Evolutionary conservation across 2,797 vertebrate genomes (phyloP), one percentile per base, ranked within the genome.

Genomic region (Sebastolobus alascanus): DNA sequence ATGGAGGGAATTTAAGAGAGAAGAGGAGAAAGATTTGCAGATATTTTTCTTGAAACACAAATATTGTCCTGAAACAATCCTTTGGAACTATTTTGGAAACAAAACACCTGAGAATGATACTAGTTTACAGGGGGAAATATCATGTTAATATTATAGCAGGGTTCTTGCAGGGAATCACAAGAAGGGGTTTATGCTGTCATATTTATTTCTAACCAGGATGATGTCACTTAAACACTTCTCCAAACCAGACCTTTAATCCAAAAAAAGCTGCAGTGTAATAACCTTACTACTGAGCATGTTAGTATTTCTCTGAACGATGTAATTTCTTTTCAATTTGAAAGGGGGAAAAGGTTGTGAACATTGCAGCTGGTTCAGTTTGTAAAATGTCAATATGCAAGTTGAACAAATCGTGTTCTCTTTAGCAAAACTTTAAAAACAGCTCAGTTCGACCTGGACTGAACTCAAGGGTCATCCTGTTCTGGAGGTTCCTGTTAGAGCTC

Each of bases 51-150:
- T 3, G 3, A 27, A 64, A 60, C 1, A 35, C 2, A 14, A 35
- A 65, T 43, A 54, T 18, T 25, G 22, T 69, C 33, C 13, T 33
- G 8, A n/a, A 73, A 22, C 27, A 5, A 25, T 61, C 8, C 12
- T n/a, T 60, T 25, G 20, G 12, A 58, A 54, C 13, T 35, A 50
- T 43, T 70, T 67, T 5, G 56, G 27, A 65, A 43, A 67, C 16
- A 14, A 66, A 61, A 60, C 31, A 63, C 61, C 20, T 64, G 37
- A 68, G 33, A 73, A 55, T 58, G 18, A 72, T 68, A 46, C 50
- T 5, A 25, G 35, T 9, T 29, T 56, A 77, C 4, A 1, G 16
- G 8, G 22, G 50, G 20, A 22, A 52, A 50, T 33, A 13, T 33
- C 33, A 31, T 27, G 5, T 9, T 38, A 5, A 67, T 61, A 65